Conservation (phyloP, 2,797 vertebrate genomes). For the Cossypha dichroa region DNA sequence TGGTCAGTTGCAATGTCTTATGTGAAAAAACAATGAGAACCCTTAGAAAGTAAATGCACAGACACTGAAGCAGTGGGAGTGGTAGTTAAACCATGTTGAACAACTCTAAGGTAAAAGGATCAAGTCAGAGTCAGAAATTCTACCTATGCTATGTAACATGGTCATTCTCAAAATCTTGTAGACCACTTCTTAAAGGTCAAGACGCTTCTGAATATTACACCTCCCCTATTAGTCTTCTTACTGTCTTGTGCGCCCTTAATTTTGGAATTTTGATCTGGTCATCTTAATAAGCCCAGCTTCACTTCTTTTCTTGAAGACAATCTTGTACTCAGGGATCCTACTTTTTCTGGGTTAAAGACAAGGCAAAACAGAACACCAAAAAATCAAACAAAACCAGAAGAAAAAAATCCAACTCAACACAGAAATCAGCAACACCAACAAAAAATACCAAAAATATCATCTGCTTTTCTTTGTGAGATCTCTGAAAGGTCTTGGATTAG, state of each 20-base stretch:
- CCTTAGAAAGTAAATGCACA: background rate
- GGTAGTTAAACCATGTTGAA: background rate
- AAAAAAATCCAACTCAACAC: accelerated
- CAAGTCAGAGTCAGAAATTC: background rate
- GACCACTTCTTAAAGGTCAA: background rate
- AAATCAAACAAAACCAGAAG: accelerated
- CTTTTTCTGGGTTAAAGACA: background rate
- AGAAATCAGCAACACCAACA: background rate
- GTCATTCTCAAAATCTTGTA: background rate
- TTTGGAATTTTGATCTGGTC: background rate
- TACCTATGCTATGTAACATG: background rate
- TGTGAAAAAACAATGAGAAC: background rate
- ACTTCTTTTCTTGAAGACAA: background rate
- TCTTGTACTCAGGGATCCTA: background rate
- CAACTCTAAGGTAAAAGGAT: background rate
- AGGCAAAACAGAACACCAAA: background rate
- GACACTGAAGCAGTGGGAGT: background rate
- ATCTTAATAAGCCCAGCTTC: background rate
- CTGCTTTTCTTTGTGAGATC: background rate
- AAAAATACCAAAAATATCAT: background rate
- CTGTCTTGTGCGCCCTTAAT: background rate
- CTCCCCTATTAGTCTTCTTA: background rate
- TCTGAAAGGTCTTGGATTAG: background rate
- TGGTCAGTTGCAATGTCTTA: background rate
- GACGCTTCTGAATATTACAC: background rate